These are phyloP conservation scores for Anolis apletophallus DNA, from an alignment of 2,797 vertebrate species.

Conservation along the genomic window DNA sequence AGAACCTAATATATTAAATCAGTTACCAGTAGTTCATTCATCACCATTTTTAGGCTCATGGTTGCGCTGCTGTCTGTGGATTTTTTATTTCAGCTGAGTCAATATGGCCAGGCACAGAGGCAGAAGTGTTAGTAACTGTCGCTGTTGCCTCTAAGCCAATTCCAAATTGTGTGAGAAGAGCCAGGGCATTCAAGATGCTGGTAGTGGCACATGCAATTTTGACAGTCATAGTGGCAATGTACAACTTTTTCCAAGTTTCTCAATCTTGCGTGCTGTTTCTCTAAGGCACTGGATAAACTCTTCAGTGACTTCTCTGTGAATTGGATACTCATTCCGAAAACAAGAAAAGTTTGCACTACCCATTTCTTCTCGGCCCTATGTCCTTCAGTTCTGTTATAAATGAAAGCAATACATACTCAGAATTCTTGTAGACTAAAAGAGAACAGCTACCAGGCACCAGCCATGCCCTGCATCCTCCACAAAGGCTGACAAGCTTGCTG, in stretches of 20 bases:
- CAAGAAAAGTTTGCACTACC: not conserved
- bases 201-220: not conserved
- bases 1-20: fast-evolving
- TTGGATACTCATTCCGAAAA: constrained; percentile 13
- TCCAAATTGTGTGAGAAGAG: not conserved
- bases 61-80: not conserved
- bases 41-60: not conserved
- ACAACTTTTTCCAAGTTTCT: not conserved
- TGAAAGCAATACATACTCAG: not conserved
- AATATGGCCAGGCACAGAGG: fast-evolving
- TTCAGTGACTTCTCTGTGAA: not conserved
- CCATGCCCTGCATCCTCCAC: not conserved
- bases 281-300: fast-evolving
- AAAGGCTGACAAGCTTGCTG: no score
- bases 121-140: not conserved
- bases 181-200: not conserved
- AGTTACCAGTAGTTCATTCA: not conserved
- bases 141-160: not conserved
- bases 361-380: not conserved
- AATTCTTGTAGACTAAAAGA: not conserved
- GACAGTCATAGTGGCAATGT: not conserved
- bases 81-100: not conserved
- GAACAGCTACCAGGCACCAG: not conserved
- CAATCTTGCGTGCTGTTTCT: not conserved
- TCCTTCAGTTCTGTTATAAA: not conserved